phyloP scores from a whole-genome alignment of 2,888 invertebrate genomes.

The Drosophila merina region DNA sequence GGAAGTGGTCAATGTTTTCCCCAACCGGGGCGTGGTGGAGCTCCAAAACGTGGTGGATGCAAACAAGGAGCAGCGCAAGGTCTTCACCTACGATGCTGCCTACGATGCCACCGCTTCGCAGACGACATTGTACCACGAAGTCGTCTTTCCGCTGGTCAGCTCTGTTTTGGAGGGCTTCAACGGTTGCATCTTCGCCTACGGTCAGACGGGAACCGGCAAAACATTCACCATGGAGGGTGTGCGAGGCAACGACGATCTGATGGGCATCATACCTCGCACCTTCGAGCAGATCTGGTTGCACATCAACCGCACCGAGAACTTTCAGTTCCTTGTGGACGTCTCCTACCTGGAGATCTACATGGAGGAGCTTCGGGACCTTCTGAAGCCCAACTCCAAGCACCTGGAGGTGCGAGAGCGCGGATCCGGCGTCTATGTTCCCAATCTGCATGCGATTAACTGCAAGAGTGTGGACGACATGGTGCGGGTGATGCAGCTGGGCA shows the following conservation, averaged over 20 bases:
- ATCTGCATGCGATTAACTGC: constrained; percentile 96
- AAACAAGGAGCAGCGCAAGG: constrained; percentile 91
- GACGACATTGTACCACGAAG: constrained; percentile 97
- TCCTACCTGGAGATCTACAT: constrained; percentile 99
- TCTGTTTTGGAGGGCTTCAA: constrained; percentile 99
- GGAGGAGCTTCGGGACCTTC: constrained; percentile 92
- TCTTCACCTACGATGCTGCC: constrained; percentile 98
- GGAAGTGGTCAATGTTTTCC: constrained; percentile 91
- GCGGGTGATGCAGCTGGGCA: constrained; percentile 96
- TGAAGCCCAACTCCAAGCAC: constrained; percentile 86
- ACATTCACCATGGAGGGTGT: constrained; percentile 89
- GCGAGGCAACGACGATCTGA: constrained; percentile 86
- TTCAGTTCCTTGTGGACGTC: constrained; percentile 97
- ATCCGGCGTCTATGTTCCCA: constrained; percentile 96
- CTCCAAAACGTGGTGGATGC: constrained; percentile 90
- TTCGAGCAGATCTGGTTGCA: constrained; percentile 99
- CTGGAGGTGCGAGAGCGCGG: constrained; percentile 88
- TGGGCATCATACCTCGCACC: constrained; percentile 96
- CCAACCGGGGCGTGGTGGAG: constrained; percentile 95
- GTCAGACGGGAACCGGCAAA: constrained; percentile 98
- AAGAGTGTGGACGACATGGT: constrained; percentile 97
- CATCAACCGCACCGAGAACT: constrained; percentile 94
- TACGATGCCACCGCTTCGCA: constrained; percentile 95
- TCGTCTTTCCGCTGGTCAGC: constrained; percentile 96
- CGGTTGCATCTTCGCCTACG: constrained; percentile 99